Evolutionary conservation across 2,797 vertebrate species (phyloP).

Genomic region (Lepidocolaptes lacrymiger): DNA sequence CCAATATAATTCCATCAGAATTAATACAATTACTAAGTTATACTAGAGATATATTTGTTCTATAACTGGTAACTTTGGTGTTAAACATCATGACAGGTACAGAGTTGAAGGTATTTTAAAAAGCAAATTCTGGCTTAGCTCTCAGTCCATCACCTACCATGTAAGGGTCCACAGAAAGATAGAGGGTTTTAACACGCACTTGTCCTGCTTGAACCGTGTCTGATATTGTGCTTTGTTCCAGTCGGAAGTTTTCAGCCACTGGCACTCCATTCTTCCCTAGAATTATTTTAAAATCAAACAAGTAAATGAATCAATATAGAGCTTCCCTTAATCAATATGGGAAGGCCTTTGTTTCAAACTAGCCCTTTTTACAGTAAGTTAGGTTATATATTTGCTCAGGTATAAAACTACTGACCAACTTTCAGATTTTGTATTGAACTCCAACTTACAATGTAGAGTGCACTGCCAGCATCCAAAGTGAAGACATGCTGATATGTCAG

Average conservation of each 20-base stretch:
- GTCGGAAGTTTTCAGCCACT: constrained; percentile 85
- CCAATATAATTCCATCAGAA: not conserved
- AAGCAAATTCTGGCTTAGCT: not conserved
- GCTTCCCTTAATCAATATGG: not conserved
- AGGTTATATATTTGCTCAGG: not conserved
- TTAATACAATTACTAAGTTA: not conserved
- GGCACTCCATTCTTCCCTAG: constrained; percentile 86
- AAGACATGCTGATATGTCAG: not conserved
- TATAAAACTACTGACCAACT: not conserved
- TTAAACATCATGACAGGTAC: not conserved
- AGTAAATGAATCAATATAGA: not conserved
- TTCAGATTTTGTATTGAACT: not conserved
- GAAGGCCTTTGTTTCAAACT: not conserved
- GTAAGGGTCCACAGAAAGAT: constrained; percentile 96
- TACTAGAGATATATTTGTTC: not conserved
- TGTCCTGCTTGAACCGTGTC: constrained; percentile 81
- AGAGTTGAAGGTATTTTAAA: not conserved
- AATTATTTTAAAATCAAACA: constrained; percentile 6
- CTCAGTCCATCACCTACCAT: constrained; percentile 82
- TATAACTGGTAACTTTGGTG: not conserved
- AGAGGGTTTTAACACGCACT: constrained; percentile 85
- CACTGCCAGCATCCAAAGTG: not conserved
- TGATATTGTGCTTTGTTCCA: constrained; percentile 80
- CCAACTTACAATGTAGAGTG: not conserved
- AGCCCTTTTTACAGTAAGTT: not conserved